These are phyloP conservation scores for Actinopyga echinites DNA, from an alignment of 53 echinoderm and acorn worm species.

Conservation along the genomic window DNA sequence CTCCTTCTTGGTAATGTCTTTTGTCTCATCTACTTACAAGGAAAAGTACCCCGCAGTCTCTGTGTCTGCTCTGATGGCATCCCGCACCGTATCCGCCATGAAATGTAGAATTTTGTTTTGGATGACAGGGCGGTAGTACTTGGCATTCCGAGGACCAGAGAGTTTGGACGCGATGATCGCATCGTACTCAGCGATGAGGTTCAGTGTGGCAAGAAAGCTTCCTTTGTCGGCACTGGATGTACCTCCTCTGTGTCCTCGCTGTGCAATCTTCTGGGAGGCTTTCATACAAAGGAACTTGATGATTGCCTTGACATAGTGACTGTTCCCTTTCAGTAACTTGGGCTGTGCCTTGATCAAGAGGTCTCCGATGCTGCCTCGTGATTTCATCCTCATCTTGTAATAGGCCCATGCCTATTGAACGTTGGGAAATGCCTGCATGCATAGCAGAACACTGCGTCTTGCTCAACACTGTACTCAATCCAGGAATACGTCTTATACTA, in stretches of 20 bases:
- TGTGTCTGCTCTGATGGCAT: slow-evolving; percentile 39
- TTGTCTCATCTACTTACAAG: slow-evolving; percentile 53
- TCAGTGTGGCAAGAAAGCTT: background rate
- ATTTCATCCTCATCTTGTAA: background rate
- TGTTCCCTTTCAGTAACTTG: slow-evolving; percentile 6
- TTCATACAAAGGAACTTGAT: background rate
- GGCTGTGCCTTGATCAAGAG: slow-evolving; percentile 7
- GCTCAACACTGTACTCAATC: slow-evolving; percentile 8
- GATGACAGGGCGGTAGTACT: slow-evolving; percentile 14
- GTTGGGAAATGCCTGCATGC: slow-evolving; percentile 41
- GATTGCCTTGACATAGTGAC: slow-evolving; percentile 32
- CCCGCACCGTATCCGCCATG: slow-evolving; percentile 16
- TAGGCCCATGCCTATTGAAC: slow-evolving; percentile 16
- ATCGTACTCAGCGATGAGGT: slow-evolving; percentile 19
- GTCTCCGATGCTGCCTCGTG: background rate
- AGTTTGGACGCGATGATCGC: background rate
- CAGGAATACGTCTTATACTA: slow-evolving; percentile 4
- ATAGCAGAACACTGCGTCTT: slow-evolving; percentile 39
- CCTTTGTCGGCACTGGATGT: slow-evolving; percentile 4
- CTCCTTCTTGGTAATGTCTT: slow-evolving; percentile 50
- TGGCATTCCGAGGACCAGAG: slow-evolving; percentile 3
- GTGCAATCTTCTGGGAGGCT: slow-evolving; percentile 41
- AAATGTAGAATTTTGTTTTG: slow-evolving; percentile 16
- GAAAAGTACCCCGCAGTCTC: slow-evolving; percentile 39
- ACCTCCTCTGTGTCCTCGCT: slow-evolving; percentile 34